Evolutionary conservation across 2,888 invertebrate genomes (phyloP).

Genomic region (Drosophila pseudotakahashii): DNA sequence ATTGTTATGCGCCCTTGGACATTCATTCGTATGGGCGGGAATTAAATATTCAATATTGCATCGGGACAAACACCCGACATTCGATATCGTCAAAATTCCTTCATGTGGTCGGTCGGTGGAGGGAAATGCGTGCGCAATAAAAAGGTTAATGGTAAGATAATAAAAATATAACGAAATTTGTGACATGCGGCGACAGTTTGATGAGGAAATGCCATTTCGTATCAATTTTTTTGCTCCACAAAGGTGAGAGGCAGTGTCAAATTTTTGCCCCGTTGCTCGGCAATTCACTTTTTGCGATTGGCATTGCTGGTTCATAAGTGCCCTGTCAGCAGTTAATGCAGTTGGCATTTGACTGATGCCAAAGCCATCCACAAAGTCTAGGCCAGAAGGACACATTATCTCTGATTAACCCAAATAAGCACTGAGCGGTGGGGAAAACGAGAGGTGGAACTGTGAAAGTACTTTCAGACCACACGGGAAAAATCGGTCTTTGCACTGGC

Average conservation of each 20-base stretch:
- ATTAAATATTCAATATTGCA: conserved; percentile 77
- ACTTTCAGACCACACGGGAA: not conserved
- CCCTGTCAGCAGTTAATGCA: conserved; percentile 25
- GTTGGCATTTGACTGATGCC: conserved; percentile 31
- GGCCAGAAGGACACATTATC: conserved; percentile 30
- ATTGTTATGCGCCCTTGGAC: conserved; percentile 47
- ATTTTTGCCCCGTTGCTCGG: not conserved
- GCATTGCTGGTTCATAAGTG: conserved; percentile 11
- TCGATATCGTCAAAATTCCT: conserved; percentile 64
- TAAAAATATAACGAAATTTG: conserved; percentile 48
- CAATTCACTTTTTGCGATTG: not conserved
- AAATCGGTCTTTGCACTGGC: not conserved
- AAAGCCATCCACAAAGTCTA: conserved; percentile 5
- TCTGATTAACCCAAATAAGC: conserved; percentile 31
- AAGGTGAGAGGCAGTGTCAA: not conserved
- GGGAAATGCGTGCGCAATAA: conserved; percentile 57
- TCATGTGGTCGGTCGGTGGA: conserved; percentile 39
- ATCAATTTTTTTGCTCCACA: conserved; percentile 21
- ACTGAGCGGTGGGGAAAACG: not conserved
- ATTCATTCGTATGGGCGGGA: conserved; percentile 42
- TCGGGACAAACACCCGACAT: conserved; percentile 52
- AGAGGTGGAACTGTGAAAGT: not conserved
- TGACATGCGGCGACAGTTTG: conserved; percentile 36
- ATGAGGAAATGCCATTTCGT: conserved; percentile 27
- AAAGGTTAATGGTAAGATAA: conserved; percentile 72